Conservation (phyloP, 2,113 vertebrate genomes). For the Sylvilagus bachmani region DNA sequence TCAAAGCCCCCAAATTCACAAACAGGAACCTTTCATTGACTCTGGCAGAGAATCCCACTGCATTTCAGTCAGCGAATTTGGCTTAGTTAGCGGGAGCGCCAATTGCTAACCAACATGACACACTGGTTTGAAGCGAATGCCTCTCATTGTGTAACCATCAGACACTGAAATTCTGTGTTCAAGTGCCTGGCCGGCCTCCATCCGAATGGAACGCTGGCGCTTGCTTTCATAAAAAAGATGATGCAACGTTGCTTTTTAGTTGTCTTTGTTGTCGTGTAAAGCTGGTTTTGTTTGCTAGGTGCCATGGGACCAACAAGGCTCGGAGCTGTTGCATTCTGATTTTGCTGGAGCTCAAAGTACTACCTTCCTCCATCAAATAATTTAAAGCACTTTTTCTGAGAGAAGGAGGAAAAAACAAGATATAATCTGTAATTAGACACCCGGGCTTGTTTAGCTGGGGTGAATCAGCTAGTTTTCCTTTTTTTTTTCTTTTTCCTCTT, state of each 20-base stretch:
- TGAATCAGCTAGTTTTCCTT: not conserved
- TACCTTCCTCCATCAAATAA: constrained; percentile 47
- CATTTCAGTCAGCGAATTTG: constrained; percentile 81
- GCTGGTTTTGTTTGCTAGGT: constrained; percentile 63
- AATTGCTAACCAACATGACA: constrained; percentile 29
- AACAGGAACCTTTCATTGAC: constrained; percentile 86
- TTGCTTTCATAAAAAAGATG: constrained; percentile 54
- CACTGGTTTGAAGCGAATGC: constrained; percentile 59
- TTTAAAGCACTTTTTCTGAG: constrained; percentile 43
- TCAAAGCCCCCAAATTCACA: constrained; percentile 85
- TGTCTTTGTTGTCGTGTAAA: not conserved
- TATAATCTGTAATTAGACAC: not conserved
- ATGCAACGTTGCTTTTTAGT: constrained; percentile 47
- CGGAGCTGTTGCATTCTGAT: not conserved
- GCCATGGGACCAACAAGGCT: not conserved
- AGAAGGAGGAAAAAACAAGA: not conserved
- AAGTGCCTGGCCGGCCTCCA: constrained; percentile 31
- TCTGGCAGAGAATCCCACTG: constrained; percentile 76
- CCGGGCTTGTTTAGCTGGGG: not conserved
- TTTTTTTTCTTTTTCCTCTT: not conserved
- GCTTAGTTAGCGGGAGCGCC: constrained; percentile 71
- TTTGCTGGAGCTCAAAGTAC: constrained; percentile 55
- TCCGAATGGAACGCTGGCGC: constrained; percentile 57
- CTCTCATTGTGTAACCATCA: constrained; percentile 62
- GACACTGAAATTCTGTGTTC: constrained; percentile 58